Evolutionary conservation across 2,113 vertebrate genomes (phyloP).

Genomic region (Vombatus ursinus): DNA sequence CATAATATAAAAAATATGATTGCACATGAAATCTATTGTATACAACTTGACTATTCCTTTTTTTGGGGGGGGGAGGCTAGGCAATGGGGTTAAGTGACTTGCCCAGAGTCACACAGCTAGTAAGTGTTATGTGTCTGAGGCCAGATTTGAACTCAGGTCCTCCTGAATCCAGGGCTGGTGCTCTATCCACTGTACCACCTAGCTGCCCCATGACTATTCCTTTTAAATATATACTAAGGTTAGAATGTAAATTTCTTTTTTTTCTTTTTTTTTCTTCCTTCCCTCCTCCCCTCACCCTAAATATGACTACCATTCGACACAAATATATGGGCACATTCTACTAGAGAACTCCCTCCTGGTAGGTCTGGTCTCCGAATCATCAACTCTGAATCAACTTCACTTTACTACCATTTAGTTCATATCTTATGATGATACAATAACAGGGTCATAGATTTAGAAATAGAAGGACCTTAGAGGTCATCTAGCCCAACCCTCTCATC

Average conservation of each 20-base stretch:
- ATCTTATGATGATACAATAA: not conserved
- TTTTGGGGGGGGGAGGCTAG: too few relatives aligned
- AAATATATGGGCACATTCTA: not conserved
- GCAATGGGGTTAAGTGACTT: too few relatives aligned
- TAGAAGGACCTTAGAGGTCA: not conserved
- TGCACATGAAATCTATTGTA: not conserved
- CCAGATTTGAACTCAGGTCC: too few relatives aligned
- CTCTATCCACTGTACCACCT: too few relatives aligned
- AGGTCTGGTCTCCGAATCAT: not conserved
- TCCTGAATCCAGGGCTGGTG: too few relatives aligned
- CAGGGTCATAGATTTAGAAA: not conserved
- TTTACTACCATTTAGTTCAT: not conserved
- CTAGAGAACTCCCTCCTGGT: not conserved
- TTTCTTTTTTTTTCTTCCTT: not conserved
- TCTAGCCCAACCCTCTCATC: not conserved
- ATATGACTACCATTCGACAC: not conserved
- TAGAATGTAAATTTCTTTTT: not conserved
- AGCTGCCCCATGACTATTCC: too few relatives aligned
- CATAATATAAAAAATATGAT: not conserved
- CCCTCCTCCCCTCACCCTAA: too few relatives aligned
- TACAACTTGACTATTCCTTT: not conserved
- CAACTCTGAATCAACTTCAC: not conserved
- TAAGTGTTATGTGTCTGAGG: too few relatives aligned
- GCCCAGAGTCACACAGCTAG: too few relatives aligned
- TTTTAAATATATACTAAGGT: not conserved